phyloP scores from a whole-genome alignment of 2,113 vertebrate genomes.

The Hemiscyllium ocellatum region DNA sequence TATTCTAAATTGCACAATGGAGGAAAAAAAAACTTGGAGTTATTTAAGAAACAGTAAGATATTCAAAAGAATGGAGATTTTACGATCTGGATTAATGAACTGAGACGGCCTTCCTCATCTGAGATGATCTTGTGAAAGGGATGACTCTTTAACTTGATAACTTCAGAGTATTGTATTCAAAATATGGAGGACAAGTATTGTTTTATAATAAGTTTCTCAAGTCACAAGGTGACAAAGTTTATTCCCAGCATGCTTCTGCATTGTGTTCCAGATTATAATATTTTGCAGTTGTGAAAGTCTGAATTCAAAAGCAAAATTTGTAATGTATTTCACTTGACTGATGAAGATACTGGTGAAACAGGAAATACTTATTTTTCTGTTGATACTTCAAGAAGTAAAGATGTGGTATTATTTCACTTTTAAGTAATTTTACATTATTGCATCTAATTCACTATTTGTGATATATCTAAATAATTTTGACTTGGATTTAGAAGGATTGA shows the following conservation, averaged over 20 bases:
- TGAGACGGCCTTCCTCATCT: background rate
- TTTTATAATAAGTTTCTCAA: background rate
- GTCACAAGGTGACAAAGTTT: background rate
- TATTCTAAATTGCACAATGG: background rate
- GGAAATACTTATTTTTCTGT: background rate
- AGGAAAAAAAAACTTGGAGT: background rate
- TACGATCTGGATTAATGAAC: background rate
- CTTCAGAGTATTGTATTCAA: background rate
- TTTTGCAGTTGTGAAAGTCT: background rate
- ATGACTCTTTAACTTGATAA: background rate
- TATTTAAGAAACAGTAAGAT: background rate
- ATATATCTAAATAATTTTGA: no score
- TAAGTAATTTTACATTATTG: background rate
- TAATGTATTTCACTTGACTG: background rate
- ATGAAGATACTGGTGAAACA: background rate
- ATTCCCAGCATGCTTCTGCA: background rate
- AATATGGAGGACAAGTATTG: background rate
- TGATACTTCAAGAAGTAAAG: background rate
- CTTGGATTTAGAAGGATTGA: no score
- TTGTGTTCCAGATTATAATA: slow-evolving; percentile 2
- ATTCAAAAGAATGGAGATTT: background rate
- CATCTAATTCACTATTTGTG: no score
- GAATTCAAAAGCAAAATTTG: background rate
- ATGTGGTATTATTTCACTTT: background rate
- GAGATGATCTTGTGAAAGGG: background rate